Evolutionary conservation across 2,888 invertebrate species (phyloP), one percentile per base, ranked within the genome.

Genomic region (Neoaliturus tenellus): DNA sequence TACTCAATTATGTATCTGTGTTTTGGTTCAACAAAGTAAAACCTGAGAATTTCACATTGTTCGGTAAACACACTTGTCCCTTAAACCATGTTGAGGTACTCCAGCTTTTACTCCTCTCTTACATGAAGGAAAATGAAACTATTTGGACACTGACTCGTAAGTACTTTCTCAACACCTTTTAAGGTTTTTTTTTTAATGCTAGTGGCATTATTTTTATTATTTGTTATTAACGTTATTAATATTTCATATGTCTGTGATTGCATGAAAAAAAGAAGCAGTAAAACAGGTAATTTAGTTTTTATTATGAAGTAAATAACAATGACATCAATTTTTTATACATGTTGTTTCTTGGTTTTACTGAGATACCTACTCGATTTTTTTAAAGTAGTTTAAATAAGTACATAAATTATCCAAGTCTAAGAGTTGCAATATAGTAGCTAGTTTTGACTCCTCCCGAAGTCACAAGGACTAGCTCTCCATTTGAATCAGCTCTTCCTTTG

Each of bases 11-110:
- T 67, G 33, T 67, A 12, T 31, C 67, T 67, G 12, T 17, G n/a
- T 67, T 31, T 17, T 67, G 67, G 67, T 67, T 67, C 67, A 67
- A 31, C 17, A 33, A 33, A 33, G 67, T 67, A n/a, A 67, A 28
- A 67, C 31, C 67, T 35, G 35, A 67, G 14, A 67, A 67, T 35
- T 67, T 67, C 33, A 67, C 67, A 31, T 6, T 35, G 6, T 67
- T 33, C 33, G 31, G 67, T 2, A 67, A 67, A 31, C 67, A 67
- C 10, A 33, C 33, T 3, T 28, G 33, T 4, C 14, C 67, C 6
- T 33, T 67, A 17, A 67, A 67, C 17, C 25, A 33, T 31, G 17
- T 67, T 35, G 33, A 67, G 25, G 25, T 31, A 6, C 31, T 35
- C 5, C 67, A 67, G 25, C 67, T 28, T 67, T 17, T 35, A 1